These are phyloP conservation scores for Salarias fasciatus DNA, from an alignment of 2,797 vertebrate species.

Conservation along the genomic window DNA sequence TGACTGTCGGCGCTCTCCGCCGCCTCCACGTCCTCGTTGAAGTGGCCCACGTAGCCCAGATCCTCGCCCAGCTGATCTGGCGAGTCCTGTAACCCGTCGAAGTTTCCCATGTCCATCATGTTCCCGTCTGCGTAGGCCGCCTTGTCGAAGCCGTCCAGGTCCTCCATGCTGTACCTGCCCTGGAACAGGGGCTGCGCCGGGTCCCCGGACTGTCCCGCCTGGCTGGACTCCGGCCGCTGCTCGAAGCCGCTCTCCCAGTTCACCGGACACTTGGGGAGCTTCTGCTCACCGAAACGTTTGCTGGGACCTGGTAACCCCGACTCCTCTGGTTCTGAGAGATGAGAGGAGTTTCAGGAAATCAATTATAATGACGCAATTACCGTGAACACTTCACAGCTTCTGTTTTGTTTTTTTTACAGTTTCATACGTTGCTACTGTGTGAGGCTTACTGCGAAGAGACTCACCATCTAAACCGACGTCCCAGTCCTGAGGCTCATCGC, in stretches of 20 bases:
- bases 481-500: slow-evolving; percentile 68
- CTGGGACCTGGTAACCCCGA: slow-evolving; percentile 67
- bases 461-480: slow-evolving; percentile 72
- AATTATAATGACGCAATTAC: no score
- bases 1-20: slow-evolving; percentile 60
- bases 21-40: slow-evolving; percentile 61
- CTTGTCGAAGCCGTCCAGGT: slow-evolving; percentile 70
- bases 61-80: slow-evolving; percentile 61
- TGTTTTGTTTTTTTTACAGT: no score
- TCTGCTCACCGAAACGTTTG: slow-evolving; percentile 71
- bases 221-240: slow-evolving; percentile 63
- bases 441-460: slow-evolving; percentile 25
- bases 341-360: neutral
- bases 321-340: slow-evolving; percentile 56
- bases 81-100: slow-evolving; percentile 71
- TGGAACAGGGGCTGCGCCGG: slow-evolving; percentile 71
- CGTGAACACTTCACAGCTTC: no score
- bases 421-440: neutral
- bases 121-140: slow-evolving; percentile 61
- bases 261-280: slow-evolving; percentile 70
- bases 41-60: slow-evolving; percentile 68
- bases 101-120: slow-evolving; percentile 71
- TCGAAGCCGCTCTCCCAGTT: slow-evolving; percentile 73
- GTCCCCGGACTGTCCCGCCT: slow-evolving; percentile 54
- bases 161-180: slow-evolving; percentile 73